Conservation (phyloP, 1,140 invertebrate species). For the Drosophila punjabiensis region DNA sequence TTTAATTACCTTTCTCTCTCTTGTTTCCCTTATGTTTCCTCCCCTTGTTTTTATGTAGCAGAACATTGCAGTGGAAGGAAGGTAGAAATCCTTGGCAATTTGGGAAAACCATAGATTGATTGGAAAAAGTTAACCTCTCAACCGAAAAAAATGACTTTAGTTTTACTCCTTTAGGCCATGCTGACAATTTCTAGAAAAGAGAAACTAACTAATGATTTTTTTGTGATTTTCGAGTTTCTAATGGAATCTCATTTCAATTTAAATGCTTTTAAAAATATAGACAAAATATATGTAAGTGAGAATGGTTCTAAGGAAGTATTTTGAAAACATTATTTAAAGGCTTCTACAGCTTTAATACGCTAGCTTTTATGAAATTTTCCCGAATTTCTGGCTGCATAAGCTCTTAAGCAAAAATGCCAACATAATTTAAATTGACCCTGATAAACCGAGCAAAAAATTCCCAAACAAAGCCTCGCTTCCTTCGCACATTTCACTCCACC, state of each 20-base stretch:
- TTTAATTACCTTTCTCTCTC: slow-evolving; percentile 63
- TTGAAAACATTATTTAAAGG: neutral
- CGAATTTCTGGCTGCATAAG: neutral
- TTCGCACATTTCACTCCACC: neutral
- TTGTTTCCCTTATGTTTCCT: slow-evolving; percentile 15
- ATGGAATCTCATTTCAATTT: neutral
- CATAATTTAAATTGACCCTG: slow-evolving; percentile 54
- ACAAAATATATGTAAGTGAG: neutral
- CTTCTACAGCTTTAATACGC: neutral
- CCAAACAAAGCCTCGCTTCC: slow-evolving; percentile 16
- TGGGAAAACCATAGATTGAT: slow-evolving; percentile 14
- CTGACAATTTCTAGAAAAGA: neutral
- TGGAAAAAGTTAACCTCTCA: slow-evolving; percentile 10
- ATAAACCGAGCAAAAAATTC: slow-evolving; percentile 24
- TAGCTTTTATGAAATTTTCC: neutral
- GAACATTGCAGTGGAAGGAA: slow-evolving; percentile 15
- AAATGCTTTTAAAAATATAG: too few species aligned
- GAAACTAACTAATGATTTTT: neutral
- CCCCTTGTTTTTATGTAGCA: neutral
- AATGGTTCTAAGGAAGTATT: neutral
- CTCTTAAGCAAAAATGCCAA: slow-evolving; percentile 14
- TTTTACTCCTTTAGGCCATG: too few species aligned
- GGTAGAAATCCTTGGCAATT: slow-evolving; percentile 19
- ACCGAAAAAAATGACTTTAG: neutral
- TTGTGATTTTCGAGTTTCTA: neutral